A percentile compares a stretch with the other conserved stretches of the same genome.
phyloP scores from a whole-genome alignment of 2,888 invertebrate genomes.

The Seladonia tumulorum region DNA sequence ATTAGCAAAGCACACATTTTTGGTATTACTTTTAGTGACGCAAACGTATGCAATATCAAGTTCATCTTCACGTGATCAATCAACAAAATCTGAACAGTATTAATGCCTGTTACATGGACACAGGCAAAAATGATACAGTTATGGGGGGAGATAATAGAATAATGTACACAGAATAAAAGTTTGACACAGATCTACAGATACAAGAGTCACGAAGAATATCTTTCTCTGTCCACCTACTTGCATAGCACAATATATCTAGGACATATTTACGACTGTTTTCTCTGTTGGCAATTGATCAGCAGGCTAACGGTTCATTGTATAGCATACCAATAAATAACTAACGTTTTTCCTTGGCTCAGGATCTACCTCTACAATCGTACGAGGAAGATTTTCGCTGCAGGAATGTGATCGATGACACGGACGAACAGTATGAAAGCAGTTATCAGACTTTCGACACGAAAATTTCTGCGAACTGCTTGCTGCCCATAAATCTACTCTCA shows the following conservation, averaged over 20 bases:
- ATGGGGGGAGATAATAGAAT: not conserved
- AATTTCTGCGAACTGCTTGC: conserved; percentile 8
- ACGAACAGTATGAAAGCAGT: conserved; percentile 15
- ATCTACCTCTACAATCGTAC: conserved; percentile 25
- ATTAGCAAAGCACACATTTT: not conserved
- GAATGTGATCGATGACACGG: conserved; percentile 22
- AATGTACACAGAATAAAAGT: conserved; percentile 24
- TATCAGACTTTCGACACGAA: conserved; percentile 15
- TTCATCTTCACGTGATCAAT: not conserved
- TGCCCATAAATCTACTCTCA: not conserved
- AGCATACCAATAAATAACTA: conserved; percentile 45
- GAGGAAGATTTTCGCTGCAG: conserved; percentile 22
- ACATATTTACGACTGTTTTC: conserved; percentile 64
- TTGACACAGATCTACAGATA: conserved; percentile 38
- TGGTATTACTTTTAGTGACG: not conserved
- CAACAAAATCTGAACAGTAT: not conserved
- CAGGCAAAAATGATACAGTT: not conserved
- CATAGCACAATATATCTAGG: conserved; percentile 55
- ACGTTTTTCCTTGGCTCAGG: conserved; percentile 33
- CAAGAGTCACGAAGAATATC: conserved; percentile 58
- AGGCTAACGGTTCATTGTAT: conserved; percentile 51
- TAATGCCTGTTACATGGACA: not conserved
- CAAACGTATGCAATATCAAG: not conserved
- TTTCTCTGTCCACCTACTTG: conserved; percentile 58
- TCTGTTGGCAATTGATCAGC: conserved; percentile 63